A percentile compares a stretch with the other conserved stretches of the same genome.
Conservation (phyloP, 2,797 vertebrate genomes). For the Enteromius trimaculatus region DNA sequence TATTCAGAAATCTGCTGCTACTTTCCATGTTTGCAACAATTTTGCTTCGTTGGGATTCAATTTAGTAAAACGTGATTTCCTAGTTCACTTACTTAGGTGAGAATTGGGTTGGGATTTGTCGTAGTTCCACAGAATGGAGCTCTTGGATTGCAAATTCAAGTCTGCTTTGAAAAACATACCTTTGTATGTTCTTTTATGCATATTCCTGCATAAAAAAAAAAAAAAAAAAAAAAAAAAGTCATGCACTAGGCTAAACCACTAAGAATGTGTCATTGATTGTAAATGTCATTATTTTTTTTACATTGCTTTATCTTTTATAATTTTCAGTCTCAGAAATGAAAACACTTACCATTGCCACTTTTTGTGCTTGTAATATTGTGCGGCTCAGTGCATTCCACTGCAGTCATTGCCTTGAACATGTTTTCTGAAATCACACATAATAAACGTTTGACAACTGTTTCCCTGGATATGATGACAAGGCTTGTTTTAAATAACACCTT, state of each 20-base stretch:
- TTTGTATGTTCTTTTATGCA: not conserved
- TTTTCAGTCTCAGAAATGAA: not conserved
- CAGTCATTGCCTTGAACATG: conserved; percentile 39
- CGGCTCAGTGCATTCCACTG: conserved; percentile 53
- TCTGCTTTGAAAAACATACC: not conserved
- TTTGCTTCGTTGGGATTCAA: conserved; percentile 21
- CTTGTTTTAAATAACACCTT: conserved; percentile 51
- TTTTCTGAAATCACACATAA: conserved; percentile 58
- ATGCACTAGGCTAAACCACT: not conserved
- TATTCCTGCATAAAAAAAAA: not conserved
- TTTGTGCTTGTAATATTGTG: conserved; percentile 20
- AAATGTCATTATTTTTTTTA: not conserved
- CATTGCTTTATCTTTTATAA: not conserved
- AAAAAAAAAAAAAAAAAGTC: no score
- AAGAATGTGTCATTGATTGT: not conserved
- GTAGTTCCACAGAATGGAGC: not conserved
- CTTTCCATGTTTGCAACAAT: not conserved
- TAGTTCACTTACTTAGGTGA: not conserved
- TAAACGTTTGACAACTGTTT: conserved; percentile 14
- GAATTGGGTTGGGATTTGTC: conserved; percentile 13
- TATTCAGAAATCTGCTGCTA: conserved; percentile 9
- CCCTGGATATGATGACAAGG: conserved; percentile 40
- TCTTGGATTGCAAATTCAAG: conserved; percentile 14
- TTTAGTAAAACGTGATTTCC: conserved; percentile 7
- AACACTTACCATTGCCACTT: conserved; percentile 53